Conservation (phyloP, 2,113 vertebrate species). For the Enhydra lutris region DNA sequence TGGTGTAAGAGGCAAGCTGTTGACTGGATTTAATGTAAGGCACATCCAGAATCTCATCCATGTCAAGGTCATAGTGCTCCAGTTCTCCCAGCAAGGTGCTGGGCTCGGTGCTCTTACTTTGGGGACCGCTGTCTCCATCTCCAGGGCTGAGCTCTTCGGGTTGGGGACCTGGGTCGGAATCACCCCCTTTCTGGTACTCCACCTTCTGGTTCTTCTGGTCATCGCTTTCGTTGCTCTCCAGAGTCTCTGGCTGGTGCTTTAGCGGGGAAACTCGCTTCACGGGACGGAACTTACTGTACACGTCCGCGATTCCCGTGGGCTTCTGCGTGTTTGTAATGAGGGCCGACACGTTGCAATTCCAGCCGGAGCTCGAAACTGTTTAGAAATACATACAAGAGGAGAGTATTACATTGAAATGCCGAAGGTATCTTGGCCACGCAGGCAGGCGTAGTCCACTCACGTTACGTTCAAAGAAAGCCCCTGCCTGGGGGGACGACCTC, state of each 20-base stretch:
- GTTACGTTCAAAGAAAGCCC: not conserved
- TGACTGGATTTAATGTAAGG: conserved; percentile 97
- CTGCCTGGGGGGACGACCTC: not conserved
- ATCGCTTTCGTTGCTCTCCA: conserved; percentile 90
- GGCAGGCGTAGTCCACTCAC: not conserved
- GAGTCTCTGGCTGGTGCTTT: conserved; percentile 95
- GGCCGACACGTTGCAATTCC: conserved; percentile 90
- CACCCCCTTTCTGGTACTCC: conserved; percentile 84
- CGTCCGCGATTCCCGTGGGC: conserved; percentile 92
- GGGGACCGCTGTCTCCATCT: conserved; percentile 77
- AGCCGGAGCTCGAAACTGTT: conserved; percentile 91
- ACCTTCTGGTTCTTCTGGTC: conserved; percentile 84
- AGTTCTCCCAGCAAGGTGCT: conserved; percentile 89
- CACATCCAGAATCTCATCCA: conserved; percentile 99
- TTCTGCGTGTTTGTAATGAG: conserved; percentile 89
- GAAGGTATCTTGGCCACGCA: not conserved
- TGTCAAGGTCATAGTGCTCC: conserved; percentile 98
- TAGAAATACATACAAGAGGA: conserved; percentile 48
- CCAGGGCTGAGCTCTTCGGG: conserved; percentile 74
- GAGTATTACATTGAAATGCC: not conserved
- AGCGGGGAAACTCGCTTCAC: conserved; percentile 97
- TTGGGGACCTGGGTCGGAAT: conserved; percentile 76
- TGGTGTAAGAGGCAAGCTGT: conserved; percentile 89
- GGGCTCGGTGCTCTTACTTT: conserved; percentile 79
- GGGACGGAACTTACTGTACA: conserved; percentile 96